Conservation (phyloP, 2,797 vertebrate genomes). For the Cephalopachus bancanus region DNA sequence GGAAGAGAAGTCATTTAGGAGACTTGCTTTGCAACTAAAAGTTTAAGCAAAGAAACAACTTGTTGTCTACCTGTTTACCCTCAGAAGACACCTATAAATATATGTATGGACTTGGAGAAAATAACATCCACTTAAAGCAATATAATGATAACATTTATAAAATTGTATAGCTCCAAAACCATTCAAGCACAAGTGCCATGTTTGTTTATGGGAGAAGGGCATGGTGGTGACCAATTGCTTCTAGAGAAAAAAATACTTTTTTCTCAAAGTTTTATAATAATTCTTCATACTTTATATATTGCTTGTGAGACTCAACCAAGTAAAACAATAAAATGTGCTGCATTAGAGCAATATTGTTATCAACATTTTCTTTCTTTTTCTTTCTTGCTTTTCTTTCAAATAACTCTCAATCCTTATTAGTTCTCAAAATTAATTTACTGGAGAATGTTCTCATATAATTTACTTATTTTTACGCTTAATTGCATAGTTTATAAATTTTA, state of each 20-base stretch:
- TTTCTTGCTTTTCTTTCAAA: neutral
- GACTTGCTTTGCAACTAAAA: neutral
- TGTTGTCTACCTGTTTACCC: neutral
- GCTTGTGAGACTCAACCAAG: neutral
- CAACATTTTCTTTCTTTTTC: neutral
- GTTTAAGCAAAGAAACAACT: neutral
- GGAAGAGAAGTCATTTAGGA: neutral
- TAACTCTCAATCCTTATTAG: neutral
- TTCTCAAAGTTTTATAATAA: neutral
- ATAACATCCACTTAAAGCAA: neutral
- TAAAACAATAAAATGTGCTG: neutral
- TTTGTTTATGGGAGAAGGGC: accelerated
- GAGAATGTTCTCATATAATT: neutral
- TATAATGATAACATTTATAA: neutral
- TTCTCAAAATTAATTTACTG: slow-evolving; percentile 21
- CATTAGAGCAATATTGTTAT: neutral
- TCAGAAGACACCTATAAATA: neutral
- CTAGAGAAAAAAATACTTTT: neutral
- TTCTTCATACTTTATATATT: neutral
- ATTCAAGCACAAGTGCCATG: neutral
- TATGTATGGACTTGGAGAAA: neutral
- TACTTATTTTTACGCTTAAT: neutral
- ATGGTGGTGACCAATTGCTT: neutral
- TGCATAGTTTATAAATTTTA: neutral
- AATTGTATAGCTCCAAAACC: neutral